Percentiles rank a stretch among this genome's conserved stretches.
Evolutionary conservation across 92 coral and sea anemone species (phyloP).

Genomic region (Parazoanthus swiftii): DNA sequence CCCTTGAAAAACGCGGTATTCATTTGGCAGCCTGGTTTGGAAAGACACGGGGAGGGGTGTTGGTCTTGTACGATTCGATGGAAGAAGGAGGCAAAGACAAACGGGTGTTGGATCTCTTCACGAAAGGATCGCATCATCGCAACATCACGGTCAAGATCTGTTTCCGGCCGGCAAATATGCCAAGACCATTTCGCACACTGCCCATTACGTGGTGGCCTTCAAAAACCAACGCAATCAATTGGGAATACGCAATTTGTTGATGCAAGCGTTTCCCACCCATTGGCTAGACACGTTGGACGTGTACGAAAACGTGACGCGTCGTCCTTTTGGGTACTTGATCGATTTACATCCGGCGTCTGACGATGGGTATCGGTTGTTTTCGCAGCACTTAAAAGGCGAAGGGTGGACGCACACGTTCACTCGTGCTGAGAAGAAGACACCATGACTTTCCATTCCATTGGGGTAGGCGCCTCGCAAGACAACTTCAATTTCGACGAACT

Average conservation of each 20-base stretch:
- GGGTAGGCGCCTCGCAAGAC: too few species aligned
- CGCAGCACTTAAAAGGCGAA: not conserved
- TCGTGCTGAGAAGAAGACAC: too few species aligned
- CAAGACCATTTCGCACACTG: constrained; percentile 40
- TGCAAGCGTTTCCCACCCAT: not conserved
- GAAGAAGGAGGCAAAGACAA: too few species aligned
- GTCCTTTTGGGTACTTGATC: constrained; percentile 47
- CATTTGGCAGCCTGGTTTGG: constrained; percentile 18
- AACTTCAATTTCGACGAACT: too few species aligned
- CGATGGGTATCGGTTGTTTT: not conserved
- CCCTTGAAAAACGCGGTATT: constrained; percentile 14
- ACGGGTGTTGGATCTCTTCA: not conserved
- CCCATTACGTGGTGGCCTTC: constrained; percentile 35
- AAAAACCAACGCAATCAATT: constrained; percentile 36
- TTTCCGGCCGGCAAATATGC: constrained; percentile 42
- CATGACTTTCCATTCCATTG: too few species aligned
- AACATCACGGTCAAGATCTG: constrained; percentile 44
- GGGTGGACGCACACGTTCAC: too few species aligned
- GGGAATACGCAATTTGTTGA: too few species aligned
- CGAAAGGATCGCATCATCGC: constrained; percentile 48
- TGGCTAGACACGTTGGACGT: constrained; percentile 26
- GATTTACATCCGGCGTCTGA: not conserved
- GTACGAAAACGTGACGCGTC: constrained; percentile 14
- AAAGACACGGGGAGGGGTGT: not conserved
- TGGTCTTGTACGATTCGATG: not conserved